phyloP scores from a whole-genome alignment of 2,888 invertebrate species.

The Cantharis rustica region DNA sequence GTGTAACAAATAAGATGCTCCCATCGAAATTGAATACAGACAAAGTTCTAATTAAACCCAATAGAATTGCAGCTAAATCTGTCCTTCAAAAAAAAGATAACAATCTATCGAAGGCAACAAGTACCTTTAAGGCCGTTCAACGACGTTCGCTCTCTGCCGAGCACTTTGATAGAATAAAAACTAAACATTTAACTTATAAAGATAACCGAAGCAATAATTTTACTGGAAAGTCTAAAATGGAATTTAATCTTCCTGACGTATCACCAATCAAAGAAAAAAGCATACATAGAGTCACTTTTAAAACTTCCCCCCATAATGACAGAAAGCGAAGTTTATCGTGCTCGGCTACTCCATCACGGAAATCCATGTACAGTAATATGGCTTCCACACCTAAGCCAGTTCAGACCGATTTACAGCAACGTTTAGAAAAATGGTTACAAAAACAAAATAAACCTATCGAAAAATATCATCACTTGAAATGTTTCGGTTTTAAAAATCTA shows the following conservation, averaged over 20 bases:
- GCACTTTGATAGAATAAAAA: not conserved
- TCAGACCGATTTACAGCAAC: constrained; percentile 52
- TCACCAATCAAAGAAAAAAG: not conserved
- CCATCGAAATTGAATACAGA: not conserved
- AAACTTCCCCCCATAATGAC: not conserved
- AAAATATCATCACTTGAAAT: constrained; percentile 61
- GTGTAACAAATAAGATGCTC: not conserved
- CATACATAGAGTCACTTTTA: not conserved
- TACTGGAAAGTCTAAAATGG: not conserved
- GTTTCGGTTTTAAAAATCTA: constrained; percentile 50
- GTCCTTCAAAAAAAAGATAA: not conserved
- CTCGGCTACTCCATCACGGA: not conserved
- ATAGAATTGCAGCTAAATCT: not conserved
- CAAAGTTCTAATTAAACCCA: not conserved
- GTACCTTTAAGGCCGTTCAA: not conserved
- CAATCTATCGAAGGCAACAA: not conserved
- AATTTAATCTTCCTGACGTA: not conserved
- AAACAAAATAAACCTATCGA: constrained; percentile 59
- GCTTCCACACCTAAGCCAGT: not conserved
- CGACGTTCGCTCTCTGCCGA: not conserved
- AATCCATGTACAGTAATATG: not conserved
- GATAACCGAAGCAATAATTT: not conserved
- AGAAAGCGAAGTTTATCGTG: not conserved
- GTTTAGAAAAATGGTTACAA: constrained; percentile 60
- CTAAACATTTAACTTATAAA: not conserved